Evolutionary conservation across 2,888 invertebrate species (phyloP).

Genomic region (Tribolium freemani): DNA sequence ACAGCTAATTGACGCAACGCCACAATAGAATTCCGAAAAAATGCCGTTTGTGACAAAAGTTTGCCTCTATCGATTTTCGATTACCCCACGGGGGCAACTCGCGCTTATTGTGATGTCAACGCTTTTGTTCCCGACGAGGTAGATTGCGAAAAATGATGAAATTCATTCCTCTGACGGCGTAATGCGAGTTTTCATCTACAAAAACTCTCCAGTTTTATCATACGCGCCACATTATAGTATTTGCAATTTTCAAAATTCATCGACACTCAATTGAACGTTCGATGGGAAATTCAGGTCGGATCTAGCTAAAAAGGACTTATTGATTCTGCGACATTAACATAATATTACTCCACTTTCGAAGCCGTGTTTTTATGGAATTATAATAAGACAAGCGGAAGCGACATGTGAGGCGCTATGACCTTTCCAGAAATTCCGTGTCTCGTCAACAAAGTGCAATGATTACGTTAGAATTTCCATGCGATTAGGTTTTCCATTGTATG

Average conservation of each 20-base stretch:
- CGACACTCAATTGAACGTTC: background rate
- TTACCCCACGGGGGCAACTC: constrained; percentile 23
- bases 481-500: background rate
- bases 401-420: background rate
- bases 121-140: constrained; percentile 20
- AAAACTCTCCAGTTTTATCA: too few species aligned
- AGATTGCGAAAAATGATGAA: constrained; percentile 20
- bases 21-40: constrained; percentile 6
- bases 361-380: background rate
- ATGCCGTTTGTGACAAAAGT: constrained; percentile 7
- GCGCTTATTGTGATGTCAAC: constrained; percentile 17
- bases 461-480: background rate
- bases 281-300: background rate
- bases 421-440: background rate
- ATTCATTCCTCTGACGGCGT: constrained; percentile 18
- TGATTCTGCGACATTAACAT: background rate
- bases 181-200: background rate
- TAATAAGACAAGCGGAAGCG: background rate
- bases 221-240: too few species aligned
- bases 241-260: background rate
- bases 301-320: background rate
- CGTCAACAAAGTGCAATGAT: too few species aligned
- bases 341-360: background rate
- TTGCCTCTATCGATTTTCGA: constrained; percentile 12
- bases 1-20: background rate